Conservation (phyloP, 1,140 invertebrate species). For the Metopolophium dirhodum region DNA sequence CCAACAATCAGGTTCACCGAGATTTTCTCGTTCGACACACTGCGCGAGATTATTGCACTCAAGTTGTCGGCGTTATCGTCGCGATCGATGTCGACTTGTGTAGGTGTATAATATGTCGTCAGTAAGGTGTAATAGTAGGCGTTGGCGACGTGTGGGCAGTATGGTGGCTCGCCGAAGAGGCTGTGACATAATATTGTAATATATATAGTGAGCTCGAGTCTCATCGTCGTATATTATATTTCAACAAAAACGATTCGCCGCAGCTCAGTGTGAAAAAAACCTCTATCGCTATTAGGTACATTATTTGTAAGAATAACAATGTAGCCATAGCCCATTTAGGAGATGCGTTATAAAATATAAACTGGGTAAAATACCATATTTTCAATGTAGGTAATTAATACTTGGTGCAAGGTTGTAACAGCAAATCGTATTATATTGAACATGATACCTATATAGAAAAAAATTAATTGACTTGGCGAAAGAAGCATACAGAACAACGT, state of each 20-base stretch:
- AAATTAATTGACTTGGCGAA: not conserved
- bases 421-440: too few relatives aligned
- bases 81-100: not conserved
- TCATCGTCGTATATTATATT: not conserved
- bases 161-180: not conserved
- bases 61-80: not conserved
- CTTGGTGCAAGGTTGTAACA: too few relatives aligned
- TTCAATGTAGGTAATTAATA: too few relatives aligned
- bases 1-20: not conserved
- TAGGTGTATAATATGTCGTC: not conserved
- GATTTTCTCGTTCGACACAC: constrained; percentile 4
- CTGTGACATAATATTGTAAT: not conserved
- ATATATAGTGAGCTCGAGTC: not conserved
- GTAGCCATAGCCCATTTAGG: not conserved
- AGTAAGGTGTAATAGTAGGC: not conserved
- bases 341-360: too few relatives aligned
- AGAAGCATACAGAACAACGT: not conserved
- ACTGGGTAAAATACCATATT: too few relatives aligned
- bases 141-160: not conserved
- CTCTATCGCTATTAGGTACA: not conserved
- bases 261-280: not conserved
- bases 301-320: not conserved
- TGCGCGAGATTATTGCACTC: not conserved
- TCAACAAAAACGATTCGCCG: not conserved
- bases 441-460: too few relatives aligned